Evolutionary conservation across 2,113 vertebrate species (phyloP), one percentile per base, ranked within the genome.

Genomic region (Dolichotis patagonum): DNA sequence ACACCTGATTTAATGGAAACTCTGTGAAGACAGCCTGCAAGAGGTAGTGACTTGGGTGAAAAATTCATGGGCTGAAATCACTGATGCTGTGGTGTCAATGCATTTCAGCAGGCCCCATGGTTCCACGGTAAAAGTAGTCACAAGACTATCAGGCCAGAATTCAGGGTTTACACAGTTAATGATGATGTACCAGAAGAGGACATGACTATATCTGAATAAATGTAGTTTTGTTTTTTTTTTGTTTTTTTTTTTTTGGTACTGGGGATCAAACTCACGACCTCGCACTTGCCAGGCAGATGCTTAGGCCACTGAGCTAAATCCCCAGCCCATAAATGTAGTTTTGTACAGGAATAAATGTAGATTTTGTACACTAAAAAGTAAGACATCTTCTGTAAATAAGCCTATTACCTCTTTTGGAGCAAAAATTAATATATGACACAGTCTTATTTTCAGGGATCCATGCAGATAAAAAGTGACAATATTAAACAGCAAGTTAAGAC

Each of bases 401-500:
- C 73, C 43, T 46, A 77, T 77, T 77, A 28, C 13, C 20, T 30
- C 43, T 46, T 77, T 30, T 77, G 43, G 43, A 77, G 73, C 5
- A 46, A 77, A 77, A 77, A 77, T 77, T 46, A 77, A 77, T 77
- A 77, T 30, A 77, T 1, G 11, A 77, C 41, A 43, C 28, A 30
- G 43, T 77, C 43, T 77, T 77, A 49, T 30, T 49, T 77, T 77
- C 43, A 30, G 26, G 26, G 43, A 49, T 82, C 94, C 85, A 95
- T 86, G 96, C 85, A 96, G 80, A 95, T 96, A 88, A 98, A 97
- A 96, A 86, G 95, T 93, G 88, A 65, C 95, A 94, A 78, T 94
- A 65, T 63, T 87, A 94, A 13, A 35, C 19, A 16, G 28, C 7
- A 0, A 80, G 14, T 26, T 28, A 65, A 56, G 54, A 97, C 83